Evolutionary conservation across 64 coral and sea anemone genomes (phyloP).

Genomic region (Pachyseris speciosa): DNA sequence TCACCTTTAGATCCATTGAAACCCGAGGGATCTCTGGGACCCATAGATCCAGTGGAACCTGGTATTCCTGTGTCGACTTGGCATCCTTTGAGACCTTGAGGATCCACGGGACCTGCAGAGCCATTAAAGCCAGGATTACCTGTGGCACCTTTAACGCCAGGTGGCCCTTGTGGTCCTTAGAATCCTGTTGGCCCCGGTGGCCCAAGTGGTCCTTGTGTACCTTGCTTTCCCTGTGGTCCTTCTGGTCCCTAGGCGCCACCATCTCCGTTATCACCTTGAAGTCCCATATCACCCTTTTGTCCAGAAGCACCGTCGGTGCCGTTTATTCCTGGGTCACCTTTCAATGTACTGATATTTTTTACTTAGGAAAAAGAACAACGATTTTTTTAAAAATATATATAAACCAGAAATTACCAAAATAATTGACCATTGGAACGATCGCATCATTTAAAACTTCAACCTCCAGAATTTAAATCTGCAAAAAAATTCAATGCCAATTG

Average conservation of each 20-base stretch:
- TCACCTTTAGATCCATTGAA: conserved; percentile 51
- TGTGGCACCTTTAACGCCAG: not conserved
- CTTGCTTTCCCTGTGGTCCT: not conserved
- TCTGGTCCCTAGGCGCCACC: not conserved
- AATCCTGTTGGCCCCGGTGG: too few relatives aligned
- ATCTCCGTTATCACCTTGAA: conserved; percentile 19
- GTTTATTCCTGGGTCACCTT: conserved; percentile 12
- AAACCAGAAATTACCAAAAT: too few relatives aligned
- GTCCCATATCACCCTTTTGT: not conserved
- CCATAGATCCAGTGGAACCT: too few relatives aligned
- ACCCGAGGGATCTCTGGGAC: not conserved
- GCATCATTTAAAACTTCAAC: too few relatives aligned
- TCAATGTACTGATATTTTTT: conserved; percentile 11
- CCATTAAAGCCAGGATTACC: not conserved
- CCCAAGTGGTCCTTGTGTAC: conserved; percentile 1
- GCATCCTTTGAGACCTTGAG: conserved; percentile 10
- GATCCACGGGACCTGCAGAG: not conserved
- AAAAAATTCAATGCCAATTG: too few relatives aligned
- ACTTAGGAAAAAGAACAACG: not conserved
- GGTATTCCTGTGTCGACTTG: not conserved
- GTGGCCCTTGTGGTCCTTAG: not conserved
- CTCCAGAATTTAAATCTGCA: too few relatives aligned
- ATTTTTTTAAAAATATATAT: not conserved
- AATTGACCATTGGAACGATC: too few relatives aligned
- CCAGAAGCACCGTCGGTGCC: not conserved